phyloP scores from a whole-genome alignment of 2,797 vertebrate genomes.

The Anisognathus igniventris region DNA sequence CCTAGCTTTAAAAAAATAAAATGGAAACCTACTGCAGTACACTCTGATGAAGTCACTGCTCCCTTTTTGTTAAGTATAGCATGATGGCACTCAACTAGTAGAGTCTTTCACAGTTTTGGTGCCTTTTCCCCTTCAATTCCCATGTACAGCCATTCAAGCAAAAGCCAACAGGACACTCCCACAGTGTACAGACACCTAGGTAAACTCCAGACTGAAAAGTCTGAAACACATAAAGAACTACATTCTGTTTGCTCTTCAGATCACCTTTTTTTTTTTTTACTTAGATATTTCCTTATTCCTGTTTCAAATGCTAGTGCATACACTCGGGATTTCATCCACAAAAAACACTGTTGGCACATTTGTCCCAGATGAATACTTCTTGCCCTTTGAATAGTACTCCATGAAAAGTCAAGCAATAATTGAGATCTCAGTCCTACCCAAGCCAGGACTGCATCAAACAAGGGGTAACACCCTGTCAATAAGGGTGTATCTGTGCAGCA shows the following conservation, averaged over 20 bases:
- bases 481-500: neutral
- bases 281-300: neutral
- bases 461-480: neutral
- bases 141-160: neutral
- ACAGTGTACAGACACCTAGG: neutral
- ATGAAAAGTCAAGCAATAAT: neutral
- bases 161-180: neutral
- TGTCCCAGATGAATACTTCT: neutral
- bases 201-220: neutral
- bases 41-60: neutral
- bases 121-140: neutral
- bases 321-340: neutral
- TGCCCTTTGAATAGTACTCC: neutral
- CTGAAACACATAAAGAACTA: neutral
- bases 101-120: neutral
- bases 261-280: neutral
- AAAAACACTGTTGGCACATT: neutral
- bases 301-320: neutral
- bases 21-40: neutral
- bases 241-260: neutral
- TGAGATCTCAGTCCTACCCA: neutral
- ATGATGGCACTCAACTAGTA: neutral
- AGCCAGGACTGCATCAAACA: neutral
- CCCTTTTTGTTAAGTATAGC: neutral
- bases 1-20: neutral